phyloP scores from a whole-genome alignment of 2,113 vertebrate species.

The Haemorhous mexicanus region DNA sequence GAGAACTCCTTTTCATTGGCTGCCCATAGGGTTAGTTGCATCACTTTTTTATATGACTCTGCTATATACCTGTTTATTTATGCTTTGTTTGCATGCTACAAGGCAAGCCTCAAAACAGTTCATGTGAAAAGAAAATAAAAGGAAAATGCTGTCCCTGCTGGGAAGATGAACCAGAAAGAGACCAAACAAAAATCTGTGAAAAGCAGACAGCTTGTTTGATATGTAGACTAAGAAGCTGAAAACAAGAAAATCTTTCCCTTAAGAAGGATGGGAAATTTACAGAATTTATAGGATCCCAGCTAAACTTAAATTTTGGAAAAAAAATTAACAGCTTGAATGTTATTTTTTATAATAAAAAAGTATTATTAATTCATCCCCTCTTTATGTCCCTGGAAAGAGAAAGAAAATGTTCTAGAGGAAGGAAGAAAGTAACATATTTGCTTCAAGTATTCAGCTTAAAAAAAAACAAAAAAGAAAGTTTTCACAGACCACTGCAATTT shows the following conservation, averaged over 20 bases:
- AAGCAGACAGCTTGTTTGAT: background rate
- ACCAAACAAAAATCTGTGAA: background rate
- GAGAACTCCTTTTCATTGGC: background rate
- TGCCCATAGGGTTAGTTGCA: background rate
- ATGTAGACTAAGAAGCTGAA: background rate
- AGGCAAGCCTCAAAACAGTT: background rate
- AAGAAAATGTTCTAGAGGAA: background rate
- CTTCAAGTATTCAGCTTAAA: background rate
- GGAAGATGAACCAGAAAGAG: background rate
- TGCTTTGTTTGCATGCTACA: background rate
- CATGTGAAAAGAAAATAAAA: background rate
- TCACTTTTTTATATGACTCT: background rate
- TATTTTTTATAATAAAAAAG: background rate
- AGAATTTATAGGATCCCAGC: background rate
- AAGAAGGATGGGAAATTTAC: background rate
- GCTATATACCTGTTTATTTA: background rate
- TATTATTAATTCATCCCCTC: background rate
- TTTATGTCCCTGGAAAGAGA: background rate
- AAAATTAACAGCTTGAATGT: background rate
- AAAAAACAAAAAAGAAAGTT: background rate
- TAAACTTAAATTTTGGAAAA: background rate
- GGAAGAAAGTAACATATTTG: background rate
- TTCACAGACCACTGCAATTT: background rate
- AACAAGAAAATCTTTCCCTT: background rate
- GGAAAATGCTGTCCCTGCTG: background rate